Base-by-base conservation (phyloP, 2,113 vertebrate genomes). In the Lagopus leucura region DNA sequence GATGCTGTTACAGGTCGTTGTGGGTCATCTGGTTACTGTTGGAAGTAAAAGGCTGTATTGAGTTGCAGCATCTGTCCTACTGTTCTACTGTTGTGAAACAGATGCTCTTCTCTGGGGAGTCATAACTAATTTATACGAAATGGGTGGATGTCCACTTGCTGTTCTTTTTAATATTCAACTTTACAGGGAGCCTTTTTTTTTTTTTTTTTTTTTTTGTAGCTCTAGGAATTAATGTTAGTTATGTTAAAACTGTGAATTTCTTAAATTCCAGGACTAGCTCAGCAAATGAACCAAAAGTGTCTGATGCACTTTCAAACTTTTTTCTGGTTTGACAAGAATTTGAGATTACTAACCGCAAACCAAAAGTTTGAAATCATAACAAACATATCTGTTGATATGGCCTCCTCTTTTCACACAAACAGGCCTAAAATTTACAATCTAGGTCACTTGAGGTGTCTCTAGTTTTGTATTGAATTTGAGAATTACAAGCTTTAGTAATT, bases 11-110 rank as follows among this genome's bases (percentile, higher is more conserved):
- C 64, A 86, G 88, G 89, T 92, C 66, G 50, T 38, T 0, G 2
- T 76, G 86, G 80, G 91, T 92, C 91, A 67, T 42, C 72, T 86
- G 70, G 38, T 84, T 94, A 78, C 75, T 86, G 77, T 28, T 81
- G 86, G 57, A 67, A 57, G 73, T 83, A 83, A 92, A 92, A 92
- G 69, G 52, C 55, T 77, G 74, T 86, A 64, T 74, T 75, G 6
- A 32, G 55, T 78, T 92, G 16, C 72, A 78, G 57, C 63, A 61
- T 50, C 72, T 75, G 47, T 74, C 73, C 73, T 86, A 15, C 42
- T 88, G 90, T 30, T 4, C 77, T 86, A 15, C 42, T 88, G 90
- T n/a, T 5, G 2, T 89, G 57, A 78, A 84, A 82, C 47, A 81
- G 65, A 80, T 93, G 32, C 21, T 92, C 55, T 70, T 84, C 4